These are phyloP conservation scores for Archips crataeganus DNA, from an alignment of 2,888 invertebrate species.

Conservation along the genomic window DNA sequence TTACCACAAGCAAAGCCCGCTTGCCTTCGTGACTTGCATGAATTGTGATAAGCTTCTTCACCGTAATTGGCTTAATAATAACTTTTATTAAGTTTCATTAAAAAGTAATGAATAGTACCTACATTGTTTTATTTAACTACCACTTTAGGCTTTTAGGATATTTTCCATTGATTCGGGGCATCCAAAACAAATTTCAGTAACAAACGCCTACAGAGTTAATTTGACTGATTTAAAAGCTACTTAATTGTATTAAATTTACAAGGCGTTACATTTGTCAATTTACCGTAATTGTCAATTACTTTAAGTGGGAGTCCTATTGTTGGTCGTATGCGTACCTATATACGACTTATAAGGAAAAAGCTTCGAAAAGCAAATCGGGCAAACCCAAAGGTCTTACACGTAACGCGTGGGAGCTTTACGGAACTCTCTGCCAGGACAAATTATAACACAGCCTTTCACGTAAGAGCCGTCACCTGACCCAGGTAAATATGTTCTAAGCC, in stretches of 20 bases:
- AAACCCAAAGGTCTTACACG: background rate
- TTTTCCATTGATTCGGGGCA: too few relatives aligned
- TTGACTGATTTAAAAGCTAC: background rate
- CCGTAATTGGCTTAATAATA: too few relatives aligned
- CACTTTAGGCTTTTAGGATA: too few relatives aligned
- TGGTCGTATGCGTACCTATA: background rate
- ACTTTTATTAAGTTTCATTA: too few relatives aligned
- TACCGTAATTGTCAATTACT: slow-evolving; percentile 18
- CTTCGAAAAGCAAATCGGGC: background rate
- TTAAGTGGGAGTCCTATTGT: background rate
- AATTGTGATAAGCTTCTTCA: too few relatives aligned
- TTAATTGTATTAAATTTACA: background rate
- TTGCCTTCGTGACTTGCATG: too few relatives aligned
- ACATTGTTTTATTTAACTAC: too few relatives aligned
- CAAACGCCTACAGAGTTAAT: background rate
- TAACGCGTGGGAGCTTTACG: background rate
- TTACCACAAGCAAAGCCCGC: too few relatives aligned
- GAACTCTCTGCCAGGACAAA: background rate
- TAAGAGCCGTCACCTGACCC: too few relatives aligned
- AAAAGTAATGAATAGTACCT: too few relatives aligned
- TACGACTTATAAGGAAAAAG: background rate
- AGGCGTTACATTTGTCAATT: slow-evolving; percentile 25
- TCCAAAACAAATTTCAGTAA: too few relatives aligned
- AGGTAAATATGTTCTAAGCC: too few relatives aligned
- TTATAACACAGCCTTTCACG: background rate